Conservation (phyloP, 1,140 invertebrate species). For the Orussus abietinus region DNA sequence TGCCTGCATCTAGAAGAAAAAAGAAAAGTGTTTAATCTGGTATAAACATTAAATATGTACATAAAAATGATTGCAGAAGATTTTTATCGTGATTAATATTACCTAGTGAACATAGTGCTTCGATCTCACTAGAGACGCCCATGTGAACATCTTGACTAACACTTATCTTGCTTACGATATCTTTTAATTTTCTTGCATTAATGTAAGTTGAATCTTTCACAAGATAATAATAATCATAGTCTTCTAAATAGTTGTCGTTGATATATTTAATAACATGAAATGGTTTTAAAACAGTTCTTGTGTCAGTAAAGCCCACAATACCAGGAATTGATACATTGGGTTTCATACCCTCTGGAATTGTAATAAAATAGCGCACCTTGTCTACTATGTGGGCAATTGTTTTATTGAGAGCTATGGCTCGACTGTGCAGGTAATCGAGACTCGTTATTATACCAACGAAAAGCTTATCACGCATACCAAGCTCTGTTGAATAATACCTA, state of each 20-base stretch:
- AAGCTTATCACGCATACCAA: slow-evolving; percentile 86
- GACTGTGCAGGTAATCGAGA: slow-evolving; percentile 64
- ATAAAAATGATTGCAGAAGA: slow-evolving; percentile 10
- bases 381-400: slow-evolving; percentile 76
- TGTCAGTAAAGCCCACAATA: slow-evolving; percentile 78
- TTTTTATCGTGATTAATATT: slow-evolving; percentile 22
- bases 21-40: slow-evolving; percentile 4
- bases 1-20: slow-evolving; percentile 62
- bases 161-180: slow-evolving; percentile 72
- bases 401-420: slow-evolving; percentile 74
- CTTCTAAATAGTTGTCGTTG: slow-evolving; percentile 80
- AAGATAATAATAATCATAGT: slow-evolving; percentile 88
- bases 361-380: slow-evolving; percentile 74
- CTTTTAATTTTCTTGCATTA: slow-evolving; percentile 66
- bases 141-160: slow-evolving; percentile 78
- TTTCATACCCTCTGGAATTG: slow-evolving; percentile 62
- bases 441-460: slow-evolving; percentile 80
- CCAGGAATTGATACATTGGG: slow-evolving; percentile 69
- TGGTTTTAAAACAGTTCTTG: slow-evolving; percentile 66
- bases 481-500: slow-evolving; percentile 87
- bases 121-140: slow-evolving; percentile 57
- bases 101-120: slow-evolving; percentile 64
- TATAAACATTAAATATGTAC: slow-evolving; percentile 1
- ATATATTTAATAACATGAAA: slow-evolving; percentile 88
- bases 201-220: slow-evolving; percentile 78